Evolutionary conservation across 2,113 vertebrate genomes (phyloP).

Genomic region (Corvus cornix): DNA sequence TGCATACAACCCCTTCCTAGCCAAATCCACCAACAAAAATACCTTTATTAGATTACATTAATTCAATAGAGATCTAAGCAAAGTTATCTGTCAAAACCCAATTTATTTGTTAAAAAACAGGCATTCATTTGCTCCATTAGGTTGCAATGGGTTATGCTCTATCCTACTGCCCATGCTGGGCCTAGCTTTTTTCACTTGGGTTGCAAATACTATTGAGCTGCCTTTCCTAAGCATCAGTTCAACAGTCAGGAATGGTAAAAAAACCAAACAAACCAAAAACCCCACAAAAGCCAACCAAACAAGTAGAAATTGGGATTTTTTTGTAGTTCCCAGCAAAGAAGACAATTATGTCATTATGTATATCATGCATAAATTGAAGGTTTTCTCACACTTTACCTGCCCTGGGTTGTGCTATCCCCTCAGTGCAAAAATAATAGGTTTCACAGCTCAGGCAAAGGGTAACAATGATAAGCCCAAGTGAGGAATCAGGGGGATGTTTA

Average conservation of each 20-base stretch:
- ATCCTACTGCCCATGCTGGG: accelerated
- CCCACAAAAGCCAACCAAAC: neutral
- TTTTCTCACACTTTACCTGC: neutral
- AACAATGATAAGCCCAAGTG: neutral
- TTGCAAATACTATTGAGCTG: neutral
- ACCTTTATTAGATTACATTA: neutral
- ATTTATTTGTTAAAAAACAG: neutral
- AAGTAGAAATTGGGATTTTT: neutral
- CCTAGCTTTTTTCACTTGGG: neutral
- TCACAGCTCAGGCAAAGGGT: neutral
- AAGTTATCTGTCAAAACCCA: neutral
- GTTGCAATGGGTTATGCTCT: neutral
- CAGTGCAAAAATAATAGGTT: neutral
- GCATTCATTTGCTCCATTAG: neutral
- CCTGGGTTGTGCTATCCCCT: neutral
- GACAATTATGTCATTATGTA: no score
- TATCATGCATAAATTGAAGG: neutral
- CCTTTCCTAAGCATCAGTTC: neutral
- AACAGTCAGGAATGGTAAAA: neutral
- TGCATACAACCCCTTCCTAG: neutral
- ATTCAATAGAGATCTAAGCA: neutral
- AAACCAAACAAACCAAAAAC: neutral
- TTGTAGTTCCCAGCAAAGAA: neutral
- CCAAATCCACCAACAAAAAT: neutral
- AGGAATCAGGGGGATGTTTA: neutral